Percentiles rank a stretch among this genome's conserved stretches.
Evolutionary conservation across 1,140 invertebrate species (phyloP).

Genomic region (Cotesia chilonis): DNA sequence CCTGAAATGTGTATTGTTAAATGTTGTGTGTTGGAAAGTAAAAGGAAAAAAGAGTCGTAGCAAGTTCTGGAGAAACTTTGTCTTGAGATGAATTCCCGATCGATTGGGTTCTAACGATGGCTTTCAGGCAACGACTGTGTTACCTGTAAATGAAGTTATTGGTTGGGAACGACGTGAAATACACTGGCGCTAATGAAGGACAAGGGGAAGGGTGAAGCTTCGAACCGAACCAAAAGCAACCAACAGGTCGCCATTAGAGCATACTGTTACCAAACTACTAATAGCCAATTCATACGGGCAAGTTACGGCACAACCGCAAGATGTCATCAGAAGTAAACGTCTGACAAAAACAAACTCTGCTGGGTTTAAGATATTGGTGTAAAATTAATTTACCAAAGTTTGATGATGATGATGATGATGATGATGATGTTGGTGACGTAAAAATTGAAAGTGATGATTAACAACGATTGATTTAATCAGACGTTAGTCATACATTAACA

Average conservation of each 20-base stretch:
- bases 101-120: constrained; percentile 42
- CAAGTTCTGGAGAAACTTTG: not conserved
- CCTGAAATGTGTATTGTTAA: too few species aligned
- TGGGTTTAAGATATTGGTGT: not conserved
- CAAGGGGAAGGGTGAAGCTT: constrained; percentile 22
- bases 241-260: constrained; percentile 58
- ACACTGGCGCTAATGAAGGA: constrained; percentile 54
- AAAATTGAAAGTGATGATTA: not conserved
- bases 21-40: too few species aligned
- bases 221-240: constrained; percentile 33
- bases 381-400: constrained; percentile 7
- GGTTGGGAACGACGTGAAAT: constrained; percentile 31
- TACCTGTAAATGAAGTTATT: constrained; percentile 19
- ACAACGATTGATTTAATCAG: constrained; percentile 29
- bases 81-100: constrained; percentile 1
- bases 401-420: constrained; percentile 5
- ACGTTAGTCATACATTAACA: not conserved
- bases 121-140: constrained; percentile 40
- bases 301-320: constrained; percentile 8
- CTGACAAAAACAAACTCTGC: constrained; percentile 13
- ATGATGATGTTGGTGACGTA: not conserved
- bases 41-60: not conserved
- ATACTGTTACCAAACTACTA: constrained; percentile 57
- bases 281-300: constrained; percentile 55
- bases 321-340: not conserved